Percentiles rank a stretch among this genome's conserved stretches.
Evolutionary conservation across 2,888 invertebrate genomes (phyloP).

Genomic region (Drosophila tripunctata): DNA sequence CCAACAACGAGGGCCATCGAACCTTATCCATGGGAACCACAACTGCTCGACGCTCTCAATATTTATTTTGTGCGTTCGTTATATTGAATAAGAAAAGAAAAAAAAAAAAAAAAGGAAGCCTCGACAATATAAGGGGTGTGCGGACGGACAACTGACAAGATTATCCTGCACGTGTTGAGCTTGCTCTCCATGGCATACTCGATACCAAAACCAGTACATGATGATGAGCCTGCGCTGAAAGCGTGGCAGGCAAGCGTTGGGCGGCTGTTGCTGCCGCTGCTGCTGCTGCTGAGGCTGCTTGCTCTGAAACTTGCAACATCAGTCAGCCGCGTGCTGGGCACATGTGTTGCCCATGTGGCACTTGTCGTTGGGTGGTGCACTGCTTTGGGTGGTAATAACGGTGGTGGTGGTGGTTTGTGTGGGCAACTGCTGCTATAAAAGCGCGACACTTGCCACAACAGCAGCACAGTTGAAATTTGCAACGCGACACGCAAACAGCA

Average conservation of each 20-base stretch:
- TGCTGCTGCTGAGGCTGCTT: conserved; percentile 11
- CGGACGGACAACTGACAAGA: conserved; percentile 54
- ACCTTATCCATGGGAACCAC: conserved; percentile 83
- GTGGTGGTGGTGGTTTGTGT: conserved; percentile 40
- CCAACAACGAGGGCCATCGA: conserved; percentile 64
- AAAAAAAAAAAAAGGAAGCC: conserved; percentile 42
- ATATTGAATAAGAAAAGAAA: conserved; percentile 64
- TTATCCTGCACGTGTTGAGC: conserved; percentile 78
- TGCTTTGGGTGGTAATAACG: conserved; percentile 38
- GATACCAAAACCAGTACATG: not conserved
- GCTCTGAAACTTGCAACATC: conserved; percentile 46
- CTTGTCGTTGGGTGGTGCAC: conserved; percentile 58
- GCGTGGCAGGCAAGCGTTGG: conserved; percentile 73
- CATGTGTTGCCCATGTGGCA: conserved; percentile 74
- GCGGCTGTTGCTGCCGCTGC: conserved; percentile 41
- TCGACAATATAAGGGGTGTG: conserved; percentile 54
- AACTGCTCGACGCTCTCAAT: conserved; percentile 82
- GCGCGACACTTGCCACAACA: conserved; percentile 48
- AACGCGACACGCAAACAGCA: conserved; percentile 41
- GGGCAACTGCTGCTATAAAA: conserved; percentile 60
- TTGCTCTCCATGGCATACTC: conserved; percentile 44
- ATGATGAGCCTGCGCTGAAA: conserved; percentile 57
- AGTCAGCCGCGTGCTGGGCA: conserved; percentile 60
- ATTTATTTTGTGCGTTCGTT: conserved; percentile 76
- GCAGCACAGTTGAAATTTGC: conserved; percentile 63